phyloP scores from a whole-genome alignment of 1,140 invertebrate species.

The Bombus sibiricus region DNA sequence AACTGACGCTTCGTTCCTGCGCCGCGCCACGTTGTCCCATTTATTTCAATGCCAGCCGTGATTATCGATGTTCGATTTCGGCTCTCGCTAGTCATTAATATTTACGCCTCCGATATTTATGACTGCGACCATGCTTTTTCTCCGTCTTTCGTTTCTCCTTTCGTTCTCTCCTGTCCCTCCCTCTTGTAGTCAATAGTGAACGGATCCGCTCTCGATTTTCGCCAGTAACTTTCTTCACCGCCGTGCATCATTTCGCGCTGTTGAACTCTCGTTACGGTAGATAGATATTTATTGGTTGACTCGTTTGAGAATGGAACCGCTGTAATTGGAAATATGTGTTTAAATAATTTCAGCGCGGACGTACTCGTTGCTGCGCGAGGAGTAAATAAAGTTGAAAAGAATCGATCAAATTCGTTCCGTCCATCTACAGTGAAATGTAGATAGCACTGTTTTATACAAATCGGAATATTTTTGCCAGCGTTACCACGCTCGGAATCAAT shows the following conservation, averaged over 20 bases:
- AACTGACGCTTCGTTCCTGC: constrained; percentile 17
- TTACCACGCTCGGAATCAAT: background rate
- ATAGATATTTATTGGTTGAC: background rate
- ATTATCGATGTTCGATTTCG: constrained; percentile 45
- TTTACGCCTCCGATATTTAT: constrained; percentile 31
- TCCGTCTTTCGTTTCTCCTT: too few relatives aligned
- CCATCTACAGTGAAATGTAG: background rate
- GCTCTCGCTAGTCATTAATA: constrained; percentile 8
- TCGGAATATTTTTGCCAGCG: background rate
- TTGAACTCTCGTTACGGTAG: background rate
- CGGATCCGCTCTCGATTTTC: background rate
- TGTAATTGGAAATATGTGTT: background rate
- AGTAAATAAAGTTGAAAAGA: background rate
- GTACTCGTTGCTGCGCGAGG: too few relatives aligned
- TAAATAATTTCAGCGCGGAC: background rate
- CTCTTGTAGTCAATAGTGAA: too few relatives aligned
- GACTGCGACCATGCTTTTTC: too few relatives aligned
- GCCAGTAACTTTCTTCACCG: background rate
- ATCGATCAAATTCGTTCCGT: background rate
- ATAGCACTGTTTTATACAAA: background rate
- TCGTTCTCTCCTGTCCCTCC: too few relatives aligned
- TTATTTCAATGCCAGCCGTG: constrained; percentile 49
- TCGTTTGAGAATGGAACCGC: background rate
- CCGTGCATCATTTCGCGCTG: background rate
- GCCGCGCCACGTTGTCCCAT: constrained; percentile 22